Evolutionary conservation across 2,113 vertebrate species (phyloP), one percentile per base, ranked within the genome.

Genomic region (Sylvia atricapilla): DNA sequence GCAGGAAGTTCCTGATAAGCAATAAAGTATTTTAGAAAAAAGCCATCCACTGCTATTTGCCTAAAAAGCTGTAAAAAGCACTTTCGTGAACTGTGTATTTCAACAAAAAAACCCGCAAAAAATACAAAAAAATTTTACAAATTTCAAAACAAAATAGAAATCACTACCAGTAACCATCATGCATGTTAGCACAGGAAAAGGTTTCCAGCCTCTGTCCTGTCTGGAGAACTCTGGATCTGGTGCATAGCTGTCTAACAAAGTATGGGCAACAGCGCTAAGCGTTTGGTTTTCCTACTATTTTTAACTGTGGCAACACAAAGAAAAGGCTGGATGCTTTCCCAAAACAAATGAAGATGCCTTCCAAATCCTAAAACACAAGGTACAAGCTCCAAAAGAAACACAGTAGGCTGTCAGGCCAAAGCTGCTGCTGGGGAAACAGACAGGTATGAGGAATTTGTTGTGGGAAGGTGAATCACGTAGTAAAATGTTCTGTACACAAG

Each of bases 261-360:
- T 7, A 67, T 0, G 7, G 33, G 17, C 37, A 91, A 18, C 20
- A 21, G 9, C 5, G 11, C 0, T 22, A 30, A 59, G 17, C 0
- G 0, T 33, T 76, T n/a, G 56, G 23, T 72, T 82, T 37, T 37
- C 25, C 28, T 52, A 11, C 16, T 35, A 63, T 68, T 82, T 74
- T 64, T 68, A 82, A 52, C 17, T 41, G 30, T 31, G 49, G 41
- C 17, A 78, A 47, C 39, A 70, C 27, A 77, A 77, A 92, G 46
- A 18, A 81, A 87, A 68, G 41, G 73, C n/a, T 74, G 46, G 28
- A 37, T 43, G 59, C 53, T 75, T 72, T 82, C 67, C 74, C 77
- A n/a, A 79, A 53, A 85, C 49, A 91, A 89, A 84, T 30, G 31
- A 84, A 89, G 81, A 85, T 24, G 15, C 21, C 62, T 59, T 84